Evolutionary conservation across 2,888 invertebrate species (phyloP), one percentile per base, ranked within the genome.

Genomic region (Luperina testacea): DNA sequence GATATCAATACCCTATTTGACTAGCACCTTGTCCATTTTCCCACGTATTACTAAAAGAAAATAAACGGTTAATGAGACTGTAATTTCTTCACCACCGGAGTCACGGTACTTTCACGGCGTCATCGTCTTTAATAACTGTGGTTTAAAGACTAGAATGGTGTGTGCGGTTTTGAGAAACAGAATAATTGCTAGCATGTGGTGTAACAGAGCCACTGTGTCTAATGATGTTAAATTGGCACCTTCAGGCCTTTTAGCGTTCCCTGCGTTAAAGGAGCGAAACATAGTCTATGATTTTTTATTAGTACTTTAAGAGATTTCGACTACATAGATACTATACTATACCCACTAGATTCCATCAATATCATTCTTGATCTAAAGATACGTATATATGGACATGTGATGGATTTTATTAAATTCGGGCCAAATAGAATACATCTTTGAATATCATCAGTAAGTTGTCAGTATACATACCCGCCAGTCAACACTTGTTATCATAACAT

Each of bases 151-250:
- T 59, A 77, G 38, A 87, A 87, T 87, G 76, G 75, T 71, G 69
- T 82, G 77, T 84, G 83, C 70, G 74, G 86, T 88, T 85, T 87
- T 78, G 75, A 83, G 79, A 84, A 85, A 86, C 78, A 78, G 27
- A 63, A 77, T 86, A 87, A 87, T 89, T 88, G 86, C 80, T 77
- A 75, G 73, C 77, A 69, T 86, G 63, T 84, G 82, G 79, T 85
- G 79, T 88, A 83, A 89, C 63, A 81, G 72, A 89, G 72, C 82
- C 83, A 82, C 81, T 79, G 81, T 81, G 67, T 81, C 74, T 90
- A 90, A 91, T 90, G 88, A 89, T 80, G 57, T 72, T 77, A 91
- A 91, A 90, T 91, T 91, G 83, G 72, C 83, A 85, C 84, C 80
- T 85, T 79, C 75, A 71, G 72, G 78, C 59, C 59, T 74, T 82